These are phyloP conservation scores for Lota lota DNA, from an alignment of 2,113 vertebrate genomes.

Conservation along the genomic window DNA sequence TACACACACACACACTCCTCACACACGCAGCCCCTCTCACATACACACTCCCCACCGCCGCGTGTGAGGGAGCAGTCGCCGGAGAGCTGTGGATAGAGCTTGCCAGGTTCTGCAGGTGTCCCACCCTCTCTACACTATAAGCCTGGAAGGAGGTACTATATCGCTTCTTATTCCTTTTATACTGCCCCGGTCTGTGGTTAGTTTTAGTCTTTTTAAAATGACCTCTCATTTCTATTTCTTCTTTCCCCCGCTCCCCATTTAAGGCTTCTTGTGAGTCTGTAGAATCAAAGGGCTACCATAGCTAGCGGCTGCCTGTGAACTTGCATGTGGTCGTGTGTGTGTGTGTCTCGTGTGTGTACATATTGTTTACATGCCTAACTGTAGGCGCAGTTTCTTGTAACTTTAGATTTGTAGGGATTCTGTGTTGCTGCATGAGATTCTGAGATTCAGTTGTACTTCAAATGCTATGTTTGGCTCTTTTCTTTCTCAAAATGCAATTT, in stretches of 20 bases:
- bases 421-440: constrained; percentile 2
- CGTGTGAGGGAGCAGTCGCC: constrained; percentile 75
- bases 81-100: constrained; percentile 62
- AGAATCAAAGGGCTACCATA: constrained; percentile 31
- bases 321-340: constrained; percentile 20
- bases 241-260: background rate
- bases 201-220: too few relatives aligned
- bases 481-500: constrained; percentile 23
- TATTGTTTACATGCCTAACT: constrained; percentile 56
- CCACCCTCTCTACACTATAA: constrained; percentile 40
- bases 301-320: background rate
- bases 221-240: constrained; percentile 4
- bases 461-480: too few relatives aligned
- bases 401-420: constrained; percentile 40
- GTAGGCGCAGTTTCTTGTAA: constrained; percentile 44
- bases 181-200: too few relatives aligned
- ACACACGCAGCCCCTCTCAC: constrained; percentile 24
- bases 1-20: constrained; percentile 46
- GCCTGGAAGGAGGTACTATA: constrained; percentile 50
- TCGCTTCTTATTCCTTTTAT: background rate
- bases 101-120: constrained; percentile 68
- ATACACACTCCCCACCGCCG: constrained; percentile 26
- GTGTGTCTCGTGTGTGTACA: constrained; percentile 8
- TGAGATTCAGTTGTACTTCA: background rate
- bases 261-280: constrained; percentile 18